Evolutionary conservation across 2,113 vertebrate species (phyloP), one percentile per base, ranked within the genome.

Genomic region (Eubucco bourcierii): DNA sequence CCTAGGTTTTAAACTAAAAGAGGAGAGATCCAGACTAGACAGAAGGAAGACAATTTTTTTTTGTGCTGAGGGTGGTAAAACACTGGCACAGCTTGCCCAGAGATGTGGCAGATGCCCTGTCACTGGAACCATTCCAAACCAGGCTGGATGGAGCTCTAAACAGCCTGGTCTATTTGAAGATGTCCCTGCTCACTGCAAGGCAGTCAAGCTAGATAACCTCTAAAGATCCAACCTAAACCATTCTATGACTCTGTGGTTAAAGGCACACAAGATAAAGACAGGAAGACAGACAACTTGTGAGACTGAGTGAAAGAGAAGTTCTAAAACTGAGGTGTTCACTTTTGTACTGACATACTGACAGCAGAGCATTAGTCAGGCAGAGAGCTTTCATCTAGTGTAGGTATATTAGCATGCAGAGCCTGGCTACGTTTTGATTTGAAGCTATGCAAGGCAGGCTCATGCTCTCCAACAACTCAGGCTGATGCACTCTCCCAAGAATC

Each of bases 401-500:
- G 73, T 60, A 44, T 39, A 91, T 94, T 84, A 90, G 61, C 83
- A 88, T 86, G 90, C 80, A 58, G 66, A 28, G 63, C 70, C 88
- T 81, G 83, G 44, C 80, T 78, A 46, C 63, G 10, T 58, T 94
- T 58, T 47, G 66, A 77, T 92, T 17, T 55, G 90, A 86, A 93
- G 86, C 73, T 61, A 27, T 55, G 92, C 61, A 61, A 90, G 77
- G 70, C 61, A 61, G 74, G 79, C 79, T 87, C 28, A 4, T 91
- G 85, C 85, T 94, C 79, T 67, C 34, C 88, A 91, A 80, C 85
- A 75, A 90, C 73, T 6, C 86, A 90, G 90, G 47, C 90, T 61
- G 93, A 86, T 86, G 92, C 58, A 31, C 90, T 84, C 80, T 88
- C 88, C 71, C 70, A 77, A 78, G 82, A 82, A 91, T 47, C 75